phyloP scores from a whole-genome alignment of 2,113 vertebrate genomes.

The Excalfactoria chinensis region DNA sequence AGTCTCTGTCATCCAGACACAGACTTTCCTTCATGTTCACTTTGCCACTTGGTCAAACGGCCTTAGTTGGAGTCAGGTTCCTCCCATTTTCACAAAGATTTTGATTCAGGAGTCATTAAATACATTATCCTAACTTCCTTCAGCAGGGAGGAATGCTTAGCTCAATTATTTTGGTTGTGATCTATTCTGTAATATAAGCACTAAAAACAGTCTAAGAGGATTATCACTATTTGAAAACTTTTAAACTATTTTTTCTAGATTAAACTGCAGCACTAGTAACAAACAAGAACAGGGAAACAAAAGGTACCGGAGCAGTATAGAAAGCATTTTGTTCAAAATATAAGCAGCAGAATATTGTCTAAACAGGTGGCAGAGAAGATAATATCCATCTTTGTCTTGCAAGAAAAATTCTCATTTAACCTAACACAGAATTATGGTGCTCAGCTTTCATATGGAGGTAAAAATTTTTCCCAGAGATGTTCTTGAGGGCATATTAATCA shows the following conservation, averaged over 20 bases:
- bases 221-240: not conserved
- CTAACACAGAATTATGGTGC: not conserved
- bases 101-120: not conserved
- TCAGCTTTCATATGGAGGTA: not conserved
- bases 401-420: not conserved
- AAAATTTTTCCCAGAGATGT: not conserved
- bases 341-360: not conserved
- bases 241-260: not conserved
- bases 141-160: not conserved
- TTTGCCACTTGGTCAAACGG: not conserved
- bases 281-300: not conserved
- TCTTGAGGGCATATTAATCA: not conserved
- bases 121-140: not conserved
- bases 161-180: not conserved
- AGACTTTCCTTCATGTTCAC: not conserved
- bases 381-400: not conserved
- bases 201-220: not conserved
- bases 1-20: not conserved
- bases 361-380: not conserved
- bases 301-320: not conserved
- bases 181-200: not conserved
- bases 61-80: not conserved
- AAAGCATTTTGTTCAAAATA: not conserved
- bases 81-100: not conserved
- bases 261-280: not conserved